These are phyloP conservation scores for Coracopsis vasa DNA, from an alignment of 2,113 vertebrate genomes.

Conservation along the genomic window DNA sequence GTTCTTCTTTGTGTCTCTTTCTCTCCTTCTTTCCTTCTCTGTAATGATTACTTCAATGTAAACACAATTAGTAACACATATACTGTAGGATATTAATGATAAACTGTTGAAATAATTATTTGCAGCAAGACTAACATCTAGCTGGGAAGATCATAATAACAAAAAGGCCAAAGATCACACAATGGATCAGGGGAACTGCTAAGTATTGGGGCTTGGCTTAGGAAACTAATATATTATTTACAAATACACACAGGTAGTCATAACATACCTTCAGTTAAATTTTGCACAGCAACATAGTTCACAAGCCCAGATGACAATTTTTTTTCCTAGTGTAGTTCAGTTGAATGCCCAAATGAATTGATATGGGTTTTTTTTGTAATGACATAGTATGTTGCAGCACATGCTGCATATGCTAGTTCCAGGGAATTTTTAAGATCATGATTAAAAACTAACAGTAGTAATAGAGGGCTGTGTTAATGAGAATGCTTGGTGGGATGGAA, in stretches of 20 bases:
- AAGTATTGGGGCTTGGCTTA: constrained; percentile 62
- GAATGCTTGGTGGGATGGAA: neutral
- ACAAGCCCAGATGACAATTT: constrained; percentile 1
- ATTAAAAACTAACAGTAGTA: neutral
- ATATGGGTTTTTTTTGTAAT: neutral
- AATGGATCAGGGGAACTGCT: constrained; percentile 74
- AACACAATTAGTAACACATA: constrained; percentile 28
- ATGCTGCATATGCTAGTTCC: constrained; percentile 53
- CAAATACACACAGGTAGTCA: neutral
- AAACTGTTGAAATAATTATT: constrained; percentile 44
- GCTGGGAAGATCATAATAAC: constrained; percentile 58
- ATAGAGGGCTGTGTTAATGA: neutral
- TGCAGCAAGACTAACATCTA: constrained; percentile 46
- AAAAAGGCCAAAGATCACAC: constrained; percentile 79
- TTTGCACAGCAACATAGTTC: constrained; percentile 24
- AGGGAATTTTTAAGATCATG: constrained; percentile 44
- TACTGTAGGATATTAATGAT: constrained; percentile 21
- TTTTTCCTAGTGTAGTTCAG: constrained; percentile 5
- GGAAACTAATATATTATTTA: constrained; percentile 31
- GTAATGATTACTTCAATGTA: constrained; percentile 19
- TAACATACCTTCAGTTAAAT: neutral
- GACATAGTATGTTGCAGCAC: neutral
- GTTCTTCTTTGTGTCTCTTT: constrained; percentile 31
- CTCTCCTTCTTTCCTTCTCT: neutral
- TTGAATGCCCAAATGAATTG: constrained; percentile 55